Evolutionary conservation across 2,888 invertebrate species (phyloP), one percentile per base, ranked within the genome.

Genomic region (Eulithis prunata): DNA sequence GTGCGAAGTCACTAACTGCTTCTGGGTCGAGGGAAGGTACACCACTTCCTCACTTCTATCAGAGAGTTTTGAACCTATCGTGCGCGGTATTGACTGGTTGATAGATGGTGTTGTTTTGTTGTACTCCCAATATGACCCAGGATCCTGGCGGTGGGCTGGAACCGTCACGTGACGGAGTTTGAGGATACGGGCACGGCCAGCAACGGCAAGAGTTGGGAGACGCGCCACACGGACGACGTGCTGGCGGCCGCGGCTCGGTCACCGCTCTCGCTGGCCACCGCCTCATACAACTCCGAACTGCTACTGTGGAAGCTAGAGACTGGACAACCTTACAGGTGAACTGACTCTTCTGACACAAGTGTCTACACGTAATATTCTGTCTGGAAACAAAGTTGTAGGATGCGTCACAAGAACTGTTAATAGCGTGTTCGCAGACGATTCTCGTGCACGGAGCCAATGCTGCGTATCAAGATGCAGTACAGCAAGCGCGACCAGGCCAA

Each of bases 281-380:
- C 95, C 71, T 95, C 96, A 11, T 96, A 96, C 84, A 96, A 95
- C 75, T 97, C 97, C 0, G 96, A 97, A 84, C 91, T 98, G 56
- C 91, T 97, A 32, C 93, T 98, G 72, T 97, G 97, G 97, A 95
- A 95, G 72, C 88, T 97, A 62, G 97, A 97, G 87, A 97, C 97
- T 0, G 97, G 97, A 0, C 96, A 97, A 81, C 95, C 96, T 0
- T 96, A 95, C 82, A 90, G 94, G 81, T 90, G 78, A 45, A 6
- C 11, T 7, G 7, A 21, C 21, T 21, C 21, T 21, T 21, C 21
- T 21, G 21, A 21, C 21, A 21, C 21, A 21, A 21, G 21, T 21
- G n/a, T 52, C n/a, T n/a, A n/a, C n/a, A n/a, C 52, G 8, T 38
- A 7, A 7, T 3, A 38, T 38, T 38, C 3, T 38, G 6, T 5